phyloP scores from a whole-genome alignment of 2,888 invertebrate genomes.

The Melanophora roralis region DNA sequence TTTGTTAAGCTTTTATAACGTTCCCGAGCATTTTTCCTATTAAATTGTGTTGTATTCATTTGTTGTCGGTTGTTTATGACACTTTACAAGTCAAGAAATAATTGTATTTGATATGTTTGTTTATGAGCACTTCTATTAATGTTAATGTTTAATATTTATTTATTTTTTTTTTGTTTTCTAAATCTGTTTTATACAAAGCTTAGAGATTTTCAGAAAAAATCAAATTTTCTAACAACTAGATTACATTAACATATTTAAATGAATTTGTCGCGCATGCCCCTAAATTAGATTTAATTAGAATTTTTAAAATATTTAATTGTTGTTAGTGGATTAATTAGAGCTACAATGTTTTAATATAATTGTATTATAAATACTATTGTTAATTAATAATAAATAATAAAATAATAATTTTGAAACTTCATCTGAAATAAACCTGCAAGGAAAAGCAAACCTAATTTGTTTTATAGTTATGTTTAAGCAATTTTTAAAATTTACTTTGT shows the following conservation, averaged over 20 bases:
- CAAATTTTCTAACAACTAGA: constrained; percentile 18
- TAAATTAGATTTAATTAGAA: constrained; percentile 43
- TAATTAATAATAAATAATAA: too few relatives aligned
- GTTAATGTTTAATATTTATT: too few relatives aligned
- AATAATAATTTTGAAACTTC: too few relatives aligned
- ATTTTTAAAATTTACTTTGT: too few relatives aligned
- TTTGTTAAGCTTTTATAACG: constrained; percentile 41
- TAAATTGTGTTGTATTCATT: constrained; percentile 11
- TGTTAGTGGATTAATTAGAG: constrained; percentile 4
- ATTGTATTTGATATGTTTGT: constrained; percentile 45
- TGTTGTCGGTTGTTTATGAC: constrained; percentile 27
- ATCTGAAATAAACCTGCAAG: too few relatives aligned
- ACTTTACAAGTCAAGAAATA: constrained; percentile 26
- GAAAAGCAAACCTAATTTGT: too few relatives aligned
- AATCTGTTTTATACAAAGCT: constrained; percentile 6
- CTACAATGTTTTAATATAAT: too few relatives aligned
- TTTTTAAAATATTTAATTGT: constrained; percentile 15
- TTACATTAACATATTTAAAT: neutral
- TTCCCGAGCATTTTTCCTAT: neutral
- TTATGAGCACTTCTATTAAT: constrained; percentile 37
- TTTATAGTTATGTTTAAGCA: too few relatives aligned
- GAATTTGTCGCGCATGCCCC: constrained; percentile 43
- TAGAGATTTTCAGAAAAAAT: neutral
- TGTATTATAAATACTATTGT: too few relatives aligned
- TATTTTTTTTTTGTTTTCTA: neutral